A percentile compares a stretch with the other conserved stretches of the same genome.
phyloP scores from a whole-genome alignment of 2,113 vertebrate species.

The Tyrannus savana region DNA sequence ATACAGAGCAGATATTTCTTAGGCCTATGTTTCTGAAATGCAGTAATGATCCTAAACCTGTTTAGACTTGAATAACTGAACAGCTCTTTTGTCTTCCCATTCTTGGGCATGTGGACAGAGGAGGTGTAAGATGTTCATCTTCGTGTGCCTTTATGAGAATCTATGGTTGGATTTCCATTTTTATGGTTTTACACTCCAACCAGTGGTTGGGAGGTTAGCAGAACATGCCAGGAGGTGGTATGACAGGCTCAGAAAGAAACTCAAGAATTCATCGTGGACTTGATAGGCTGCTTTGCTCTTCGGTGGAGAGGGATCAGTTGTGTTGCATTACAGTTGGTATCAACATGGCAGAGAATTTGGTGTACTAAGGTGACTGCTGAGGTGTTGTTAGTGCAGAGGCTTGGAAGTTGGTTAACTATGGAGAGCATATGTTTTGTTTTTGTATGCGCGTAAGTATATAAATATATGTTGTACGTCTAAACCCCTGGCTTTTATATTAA shows the following conservation, averaged over 20 bases:
- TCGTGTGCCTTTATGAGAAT: background rate
- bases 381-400: background rate
- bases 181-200: background rate
- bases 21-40: background rate
- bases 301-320: background rate
- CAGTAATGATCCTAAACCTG: background rate
- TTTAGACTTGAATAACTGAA: background rate
- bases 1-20: background rate
- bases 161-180: background rate
- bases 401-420: background rate
- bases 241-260: background rate
- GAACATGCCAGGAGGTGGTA: background rate
- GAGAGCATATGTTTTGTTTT: background rate
- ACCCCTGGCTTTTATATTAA: background rate
- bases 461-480: background rate
- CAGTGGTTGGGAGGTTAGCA: background rate
- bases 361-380: background rate
- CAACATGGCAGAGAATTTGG: background rate
- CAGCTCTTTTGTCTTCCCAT: background rate
- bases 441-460: fast-evolving
- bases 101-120: fast-evolving
- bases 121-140: background rate
- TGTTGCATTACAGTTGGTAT: background rate
- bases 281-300: background rate
- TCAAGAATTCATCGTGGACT: background rate